Evolutionary conservation across 2,113 vertebrate species (phyloP), one percentile per base, ranked within the genome.

Genomic region (Ramphastos sulfuratus): DNA sequence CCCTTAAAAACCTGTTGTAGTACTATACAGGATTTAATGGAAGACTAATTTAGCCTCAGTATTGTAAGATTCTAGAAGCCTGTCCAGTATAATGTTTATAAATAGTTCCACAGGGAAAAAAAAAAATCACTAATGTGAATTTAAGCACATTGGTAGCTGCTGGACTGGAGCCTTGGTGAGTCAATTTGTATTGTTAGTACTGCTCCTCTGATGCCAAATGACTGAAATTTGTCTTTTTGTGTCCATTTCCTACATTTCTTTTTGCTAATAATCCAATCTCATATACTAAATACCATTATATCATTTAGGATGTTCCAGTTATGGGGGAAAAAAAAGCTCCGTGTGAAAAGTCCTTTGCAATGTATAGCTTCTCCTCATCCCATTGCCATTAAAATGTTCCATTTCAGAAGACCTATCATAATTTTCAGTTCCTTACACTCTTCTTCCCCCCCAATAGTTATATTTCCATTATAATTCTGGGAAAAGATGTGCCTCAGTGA

Each of bases 381-480:
- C 50, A 91, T 24, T 75, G 52, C 85, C 85, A 90, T 87, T 91
- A 85, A 85, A 92, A 89, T 69, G 65, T 64, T 87, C 67, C 37
- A 54, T 93, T 95, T 91, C 89, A 89, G 58, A 81, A 35, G 21
- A 78, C 31, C 50, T 64, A 80, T 61, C 6, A 61, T 75, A 80
- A 96, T 85, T 92, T 94, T 82, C 46, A 75, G 67, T 85, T 74
- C 48, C 37, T 93, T 85, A 70, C 9, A 27, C 35, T 66, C 4
- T 5, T 28, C 15, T 12, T 21, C 12, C 21, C 21, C 21, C 11
- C 10, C 48, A 11, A 23, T 50, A 17, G 19, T 63, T 92, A 42
- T 74, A 87, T 87, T 93, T 80, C 60, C 56, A 89, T 91, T 96
- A 85, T 9, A 77, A 54, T 30, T 67, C 52, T n/a, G 33, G 65